phyloP scores from a whole-genome alignment of 2,888 invertebrate species.

The Euphydryas editha region DNA sequence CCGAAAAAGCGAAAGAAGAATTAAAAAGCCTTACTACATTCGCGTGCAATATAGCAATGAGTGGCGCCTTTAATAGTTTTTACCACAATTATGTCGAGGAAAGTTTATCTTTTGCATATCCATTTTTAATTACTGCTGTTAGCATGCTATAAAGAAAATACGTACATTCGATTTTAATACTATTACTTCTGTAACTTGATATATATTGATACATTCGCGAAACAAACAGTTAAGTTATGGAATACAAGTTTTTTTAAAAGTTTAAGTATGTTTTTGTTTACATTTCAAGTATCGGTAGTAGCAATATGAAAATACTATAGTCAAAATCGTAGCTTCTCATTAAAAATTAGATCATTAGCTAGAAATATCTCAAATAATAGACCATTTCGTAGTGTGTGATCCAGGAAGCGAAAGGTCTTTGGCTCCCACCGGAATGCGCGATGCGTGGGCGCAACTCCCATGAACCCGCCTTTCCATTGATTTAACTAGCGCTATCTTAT shows the following conservation, averaged over 20 bases:
- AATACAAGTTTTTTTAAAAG: not conserved
- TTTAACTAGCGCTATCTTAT: slow-evolving; percentile 81
- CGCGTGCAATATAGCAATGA: slow-evolving; percentile 36
- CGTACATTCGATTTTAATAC: not conserved
- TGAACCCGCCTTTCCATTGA: slow-evolving; percentile 78
- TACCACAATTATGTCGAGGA: slow-evolving; percentile 39
- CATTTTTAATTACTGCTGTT: slow-evolving; percentile 25
- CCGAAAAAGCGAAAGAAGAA: slow-evolving; percentile 8
- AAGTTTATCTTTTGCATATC: slow-evolving; percentile 38
- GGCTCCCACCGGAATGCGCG: slow-evolving; percentile 78
- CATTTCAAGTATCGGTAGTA: not conserved
- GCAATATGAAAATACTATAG: not conserved
- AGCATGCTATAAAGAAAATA: slow-evolving; percentile 22
- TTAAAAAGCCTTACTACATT: slow-evolving; percentile 18
- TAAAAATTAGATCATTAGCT: slow-evolving; percentile 36
- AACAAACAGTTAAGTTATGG: not conserved
- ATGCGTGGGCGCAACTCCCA: slow-evolving; percentile 69
- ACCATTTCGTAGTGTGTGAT: slow-evolving; percentile 59
- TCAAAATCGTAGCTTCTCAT: slow-evolving; percentile 3
- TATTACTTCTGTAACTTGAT: not conserved
- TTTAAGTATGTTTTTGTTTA: not conserved
- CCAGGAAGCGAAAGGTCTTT: slow-evolving; percentile 81
- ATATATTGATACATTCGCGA: not conserved
- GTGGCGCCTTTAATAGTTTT: slow-evolving; percentile 38
- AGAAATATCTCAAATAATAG: slow-evolving; percentile 48